A percentile compares a stretch with the other conserved stretches of the same genome.
Conservation (phyloP, 2,888 invertebrate species). For the Apamea epomidion region DNA sequence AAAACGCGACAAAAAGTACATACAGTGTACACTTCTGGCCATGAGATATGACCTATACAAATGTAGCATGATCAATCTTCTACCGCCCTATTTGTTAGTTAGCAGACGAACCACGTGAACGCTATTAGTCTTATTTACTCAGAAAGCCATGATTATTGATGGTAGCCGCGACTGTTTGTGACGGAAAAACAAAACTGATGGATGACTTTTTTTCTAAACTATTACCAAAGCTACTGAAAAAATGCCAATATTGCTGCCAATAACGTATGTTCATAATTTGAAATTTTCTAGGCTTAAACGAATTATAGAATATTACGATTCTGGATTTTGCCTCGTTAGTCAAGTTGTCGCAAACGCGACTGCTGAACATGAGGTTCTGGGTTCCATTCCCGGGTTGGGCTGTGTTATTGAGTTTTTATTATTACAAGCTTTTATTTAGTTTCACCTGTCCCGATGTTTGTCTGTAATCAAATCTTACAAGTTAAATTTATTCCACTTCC, state of each 20-base stretch:
- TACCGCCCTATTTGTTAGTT: constrained; percentile 37
- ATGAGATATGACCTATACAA: constrained; percentile 35
- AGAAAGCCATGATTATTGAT: constrained; percentile 50
- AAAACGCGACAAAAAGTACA: background rate
- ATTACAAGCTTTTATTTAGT: no score
- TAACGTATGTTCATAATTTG: background rate
- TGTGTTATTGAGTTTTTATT: no score
- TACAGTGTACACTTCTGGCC: background rate
- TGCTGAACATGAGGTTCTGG: no score
- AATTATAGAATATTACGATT: background rate
- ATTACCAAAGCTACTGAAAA: background rate
- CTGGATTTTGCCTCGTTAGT: background rate
- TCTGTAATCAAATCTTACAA: no score
- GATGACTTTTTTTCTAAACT: constrained; percentile 10
- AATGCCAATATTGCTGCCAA: background rate
- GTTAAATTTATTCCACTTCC: no score
- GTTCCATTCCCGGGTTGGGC: no score
- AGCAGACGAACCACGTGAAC: constrained; percentile 46
- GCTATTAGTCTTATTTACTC: constrained; percentile 60
- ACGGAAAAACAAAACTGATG: constrained; percentile 24
- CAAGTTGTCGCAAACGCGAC: no score
- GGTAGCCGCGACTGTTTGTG: constrained; percentile 17
- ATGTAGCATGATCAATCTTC: constrained; percentile 52
- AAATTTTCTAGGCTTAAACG: background rate
- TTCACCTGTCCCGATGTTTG: no score